Base-by-base conservation (phyloP, 2,888 invertebrate genomes). In the Cryptocephalus moraei region DNA sequence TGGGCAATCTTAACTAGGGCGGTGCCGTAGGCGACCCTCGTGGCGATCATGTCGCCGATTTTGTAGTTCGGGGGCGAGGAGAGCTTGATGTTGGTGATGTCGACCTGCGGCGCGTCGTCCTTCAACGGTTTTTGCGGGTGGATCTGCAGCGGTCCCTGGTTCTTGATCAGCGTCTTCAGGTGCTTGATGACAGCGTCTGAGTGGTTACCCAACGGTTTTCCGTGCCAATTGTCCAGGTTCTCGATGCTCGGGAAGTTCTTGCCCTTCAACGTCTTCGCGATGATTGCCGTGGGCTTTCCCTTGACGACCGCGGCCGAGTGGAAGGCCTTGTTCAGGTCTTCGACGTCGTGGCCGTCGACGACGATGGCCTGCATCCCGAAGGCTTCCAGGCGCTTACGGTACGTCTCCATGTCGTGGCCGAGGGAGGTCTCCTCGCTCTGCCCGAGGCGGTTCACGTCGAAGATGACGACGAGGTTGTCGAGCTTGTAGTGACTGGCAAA, bases 231-330 rank as follows among this genome's bases (percentile, higher is more conserved):
- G 48, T 93, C 90, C 56, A 80, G 60, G 69, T 99, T 90, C 70
- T 95, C 96, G 63, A 99, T 91, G 45, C 84, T 84, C 39, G 86
- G 83, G 74, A 92, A 92, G 61, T 82, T 84, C 66, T 80, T 87
- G 14, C 99, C 99, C 74, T 99, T 99, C 72, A 79, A 91, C 0
- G 99, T 99, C 74, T 96, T 95, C 44, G 94, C 94, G 52, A 99
- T 74, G 48, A 99, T 77, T 33, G 93, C 95, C 10, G 95, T 94
- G 42, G 97, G 97, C 60, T 84, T 82, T 53, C 82, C 90, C 64
- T 82, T 77, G 1, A 83, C 84, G 10, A 72, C 72, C 13, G 82
- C 71, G 1, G 91, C 91, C 63, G 86, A 82, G 61, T 88, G 82
- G 69, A 96, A 86, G 0, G 91, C 91, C 75, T 91, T 92, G 64